Evolutionary conservation across 2,797 vertebrate genomes (phyloP), one percentile per base, ranked within the genome.

Genomic region (Brachymystax lenok): DNA sequence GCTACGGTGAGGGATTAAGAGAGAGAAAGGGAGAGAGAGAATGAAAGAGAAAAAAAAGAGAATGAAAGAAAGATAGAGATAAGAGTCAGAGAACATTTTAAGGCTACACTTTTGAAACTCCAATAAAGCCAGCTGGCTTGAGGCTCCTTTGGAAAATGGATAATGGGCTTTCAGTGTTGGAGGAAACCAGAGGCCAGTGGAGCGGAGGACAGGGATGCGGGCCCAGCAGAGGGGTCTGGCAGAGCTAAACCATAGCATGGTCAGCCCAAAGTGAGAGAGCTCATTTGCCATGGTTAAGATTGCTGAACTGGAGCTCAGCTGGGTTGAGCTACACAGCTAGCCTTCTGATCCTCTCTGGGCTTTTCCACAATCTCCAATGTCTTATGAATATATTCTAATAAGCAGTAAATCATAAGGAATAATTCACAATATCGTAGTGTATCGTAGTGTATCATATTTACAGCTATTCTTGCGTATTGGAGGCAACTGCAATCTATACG

Each of bases 41-140:
- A 69, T 63, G 52, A 56, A 46, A 3, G n/a, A 71, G 63, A 5
- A 61, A 2, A 35, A 46, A 63, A 56, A 71, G 17, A 77, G 54
- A 63, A 63, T 77, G 71, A 68, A 64, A 40, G 70, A 75, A n/a
- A 79, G 69, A 80, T 76, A 74, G 69, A 50, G 19, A 40, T 35
- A 40, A 46, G 19, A 17, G 33, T 33, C 17, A 21, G 89, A 87
- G 81, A 88, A 87, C 84, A 83, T 90, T 89, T 85, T 81, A 67
- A 86, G 84, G 86, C 86, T 80, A 73, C 73, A 77, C 83, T 89
- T 89, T 88, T 83, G 81, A 82, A 77, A 69, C 83, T 86, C 78
- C 79, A 88, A 86, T 88, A 87, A 88, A 82, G 81, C 82, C 83
- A 88, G 79, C 86, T 85, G 88, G 86, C 84, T 87, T 75, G 52